Conservation (phyloP, 92 coral and sea anemone genomes). For the Palythoa grandiflora region DNA sequence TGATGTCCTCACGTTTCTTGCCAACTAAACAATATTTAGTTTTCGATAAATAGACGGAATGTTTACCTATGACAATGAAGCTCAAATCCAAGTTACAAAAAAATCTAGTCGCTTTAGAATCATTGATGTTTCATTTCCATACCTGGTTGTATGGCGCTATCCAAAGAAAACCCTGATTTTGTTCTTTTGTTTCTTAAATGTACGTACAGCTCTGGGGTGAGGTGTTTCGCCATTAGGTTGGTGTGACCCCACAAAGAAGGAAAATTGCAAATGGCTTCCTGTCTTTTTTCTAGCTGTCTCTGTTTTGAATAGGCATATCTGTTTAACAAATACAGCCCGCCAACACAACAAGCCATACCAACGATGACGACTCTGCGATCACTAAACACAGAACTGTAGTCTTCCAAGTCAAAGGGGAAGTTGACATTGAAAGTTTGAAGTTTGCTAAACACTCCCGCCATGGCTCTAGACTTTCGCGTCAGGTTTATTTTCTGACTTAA, state of each 20-base stretch:
- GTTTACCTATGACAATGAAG: too few species aligned
- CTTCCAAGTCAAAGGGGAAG: slow-evolving; percentile 53
- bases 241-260: slow-evolving; percentile 73
- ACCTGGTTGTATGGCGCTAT: slow-evolving; percentile 66
- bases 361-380: slow-evolving; percentile 60
- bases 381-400: slow-evolving; percentile 33
- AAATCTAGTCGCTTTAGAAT: neutral
- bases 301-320: slow-evolving; percentile 29
- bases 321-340: slow-evolving; percentile 42
- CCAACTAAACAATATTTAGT: too few species aligned
- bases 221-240: slow-evolving; percentile 68
- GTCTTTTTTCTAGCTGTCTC: slow-evolving; percentile 37
- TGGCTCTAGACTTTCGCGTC: neutral
- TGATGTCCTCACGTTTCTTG: too few species aligned
- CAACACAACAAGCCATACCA: slow-evolving; percentile 52
- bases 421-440: slow-evolving; percentile 23
- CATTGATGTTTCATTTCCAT: neutral
- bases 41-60: too few species aligned
- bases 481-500: neutral
- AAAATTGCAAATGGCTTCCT: slow-evolving; percentile 59
- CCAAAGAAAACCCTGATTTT: slow-evolving; percentile 59
- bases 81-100: neutral
- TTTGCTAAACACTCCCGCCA: slow-evolving; percentile 60
- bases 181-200: slow-evolving; percentile 54
- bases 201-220: slow-evolving; percentile 71